Percentiles rank a stretch among this genome's conserved stretches.
Evolutionary conservation across 1,140 invertebrate genomes (phyloP).

Genomic region (Drosophila kanapiae): DNA sequence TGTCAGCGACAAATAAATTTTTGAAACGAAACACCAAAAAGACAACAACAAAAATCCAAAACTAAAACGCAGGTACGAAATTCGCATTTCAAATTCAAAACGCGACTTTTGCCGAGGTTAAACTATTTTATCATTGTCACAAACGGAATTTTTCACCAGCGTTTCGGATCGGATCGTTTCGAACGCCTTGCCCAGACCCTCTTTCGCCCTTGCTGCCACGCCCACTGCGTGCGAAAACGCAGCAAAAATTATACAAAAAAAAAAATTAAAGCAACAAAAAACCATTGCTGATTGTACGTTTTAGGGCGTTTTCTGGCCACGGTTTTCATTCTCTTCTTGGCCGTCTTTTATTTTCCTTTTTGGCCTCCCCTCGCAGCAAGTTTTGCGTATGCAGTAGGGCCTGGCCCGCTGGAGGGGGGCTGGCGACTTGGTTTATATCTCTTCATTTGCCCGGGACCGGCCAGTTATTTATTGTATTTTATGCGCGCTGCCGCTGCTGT

Average conservation of each 20-base stretch:
- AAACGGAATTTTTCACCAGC: constrained; percentile 83
- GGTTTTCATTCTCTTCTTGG: constrained; percentile 62
- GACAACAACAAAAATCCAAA: constrained; percentile 56
- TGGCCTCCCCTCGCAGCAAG: constrained; percentile 54
- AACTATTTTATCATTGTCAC: constrained; percentile 84
- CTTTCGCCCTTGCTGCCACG: constrained; percentile 36
- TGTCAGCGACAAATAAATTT: constrained; percentile 63
- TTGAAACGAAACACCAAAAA: constrained; percentile 72
- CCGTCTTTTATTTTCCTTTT: constrained; percentile 40
- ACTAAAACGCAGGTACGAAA: constrained; percentile 52
- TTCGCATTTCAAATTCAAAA: constrained; percentile 83
- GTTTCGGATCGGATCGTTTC: constrained; percentile 52
- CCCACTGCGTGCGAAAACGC: constrained; percentile 79
- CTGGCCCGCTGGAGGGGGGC: constrained; percentile 11
- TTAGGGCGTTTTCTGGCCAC: constrained; percentile 81
- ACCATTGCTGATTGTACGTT: constrained; percentile 64
- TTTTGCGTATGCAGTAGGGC: constrained; percentile 65
- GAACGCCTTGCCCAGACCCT: constrained; percentile 37
- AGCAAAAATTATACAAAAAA: constrained; percentile 42
- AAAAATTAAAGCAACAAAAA: not conserved
- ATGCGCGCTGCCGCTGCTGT: constrained; percentile 44
- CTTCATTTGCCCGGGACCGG: constrained; percentile 72
- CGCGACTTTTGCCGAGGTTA: constrained; percentile 81
- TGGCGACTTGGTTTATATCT: constrained; percentile 75
- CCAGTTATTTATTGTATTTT: constrained; percentile 83